phyloP scores from a whole-genome alignment of 2,888 invertebrate species.

The Noctuana brunneofusca region DNA sequence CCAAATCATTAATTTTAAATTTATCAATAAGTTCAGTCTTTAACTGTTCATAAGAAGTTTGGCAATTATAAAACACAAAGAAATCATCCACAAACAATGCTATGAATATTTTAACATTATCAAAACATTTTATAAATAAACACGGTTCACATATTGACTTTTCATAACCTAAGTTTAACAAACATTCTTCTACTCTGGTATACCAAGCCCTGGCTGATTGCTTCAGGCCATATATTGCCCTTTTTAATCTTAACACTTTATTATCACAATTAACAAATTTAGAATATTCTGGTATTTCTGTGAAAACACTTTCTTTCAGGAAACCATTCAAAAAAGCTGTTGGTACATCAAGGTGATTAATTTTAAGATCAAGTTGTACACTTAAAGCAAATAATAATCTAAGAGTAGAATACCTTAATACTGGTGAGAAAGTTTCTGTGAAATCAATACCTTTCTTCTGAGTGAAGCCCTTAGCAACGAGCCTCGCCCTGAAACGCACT shows the following conservation, averaged over 20 bases:
- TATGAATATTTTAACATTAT: conserved; percentile 29
- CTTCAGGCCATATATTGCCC: conserved; percentile 38
- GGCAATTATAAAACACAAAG: conserved; percentile 35
- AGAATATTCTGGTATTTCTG: conserved; percentile 25
- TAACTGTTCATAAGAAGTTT: neutral
- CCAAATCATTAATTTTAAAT: conserved; percentile 40
- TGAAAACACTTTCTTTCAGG: conserved; percentile 20
- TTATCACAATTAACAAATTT: conserved; percentile 1
- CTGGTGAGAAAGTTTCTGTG: conserved; percentile 2
- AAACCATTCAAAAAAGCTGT: conserved; percentile 25
- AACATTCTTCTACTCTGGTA: conserved; percentile 24
- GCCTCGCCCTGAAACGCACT: conserved; percentile 11
- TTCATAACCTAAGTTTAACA: conserved; percentile 23
- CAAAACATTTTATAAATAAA: conserved; percentile 35
- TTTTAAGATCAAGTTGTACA: conserved; percentile 17
- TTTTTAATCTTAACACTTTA: conserved; percentile 12
- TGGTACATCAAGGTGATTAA: conserved; percentile 22
- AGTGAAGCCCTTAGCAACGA: conserved; percentile 34
- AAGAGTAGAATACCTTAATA: conserved; percentile 27
- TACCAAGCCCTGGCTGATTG: conserved; percentile 36
- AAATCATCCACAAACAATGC: conserved; percentile 40
- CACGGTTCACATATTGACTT: conserved; percentile 38
- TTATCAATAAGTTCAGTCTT: conserved; percentile 8
- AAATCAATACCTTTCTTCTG: conserved; percentile 1
- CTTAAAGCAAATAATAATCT: conserved; percentile 32